These are phyloP conservation scores for Piscicola geometra DNA, from an alignment of 2,888 invertebrate species.

Conservation along the genomic window DNA sequence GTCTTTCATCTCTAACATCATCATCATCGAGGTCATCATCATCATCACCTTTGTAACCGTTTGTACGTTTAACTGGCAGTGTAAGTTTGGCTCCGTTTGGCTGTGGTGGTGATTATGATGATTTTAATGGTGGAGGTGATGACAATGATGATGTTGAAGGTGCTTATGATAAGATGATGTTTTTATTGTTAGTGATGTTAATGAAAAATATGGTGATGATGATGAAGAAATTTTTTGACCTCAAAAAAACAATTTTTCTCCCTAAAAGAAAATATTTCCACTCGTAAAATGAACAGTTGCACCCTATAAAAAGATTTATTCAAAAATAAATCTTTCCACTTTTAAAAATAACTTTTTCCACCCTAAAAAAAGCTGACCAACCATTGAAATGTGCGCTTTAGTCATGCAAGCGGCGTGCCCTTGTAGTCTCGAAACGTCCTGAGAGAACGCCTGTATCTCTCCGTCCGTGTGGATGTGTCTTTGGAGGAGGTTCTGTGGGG, in stretches of 20 bases:
- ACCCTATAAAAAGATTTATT: too few species aligned
- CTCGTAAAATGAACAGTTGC: too few species aligned
- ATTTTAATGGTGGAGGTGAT: too few species aligned
- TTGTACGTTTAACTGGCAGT: background rate
- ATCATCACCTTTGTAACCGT: conserved; percentile 12
- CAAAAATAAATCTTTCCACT: too few species aligned
- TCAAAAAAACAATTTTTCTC: background rate
- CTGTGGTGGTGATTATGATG: background rate
- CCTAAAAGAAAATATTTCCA: too few species aligned
- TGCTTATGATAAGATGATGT: too few species aligned
- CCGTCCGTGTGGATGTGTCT: conserved; percentile 81
- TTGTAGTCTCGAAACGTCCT: conserved; percentile 76
- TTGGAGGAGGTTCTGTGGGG: conserved; percentile 66
- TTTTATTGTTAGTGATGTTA: background rate
- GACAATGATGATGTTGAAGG: too few species aligned
- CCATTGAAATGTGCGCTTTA: conserved; percentile 57
- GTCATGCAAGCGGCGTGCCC: conserved; percentile 65
- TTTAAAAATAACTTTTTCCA: too few species aligned
- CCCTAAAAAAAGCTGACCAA: too few species aligned
- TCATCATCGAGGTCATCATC: conserved; percentile 8
- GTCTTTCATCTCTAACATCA: background rate
- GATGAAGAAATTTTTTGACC: background rate
- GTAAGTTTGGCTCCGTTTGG: background rate
- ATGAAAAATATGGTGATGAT: background rate
- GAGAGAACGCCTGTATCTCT: conserved; percentile 76